These are phyloP conservation scores for Dromius quadrimaculatus DNA, from an alignment of 2,888 invertebrate species.

Conservation along the genomic window DNA sequence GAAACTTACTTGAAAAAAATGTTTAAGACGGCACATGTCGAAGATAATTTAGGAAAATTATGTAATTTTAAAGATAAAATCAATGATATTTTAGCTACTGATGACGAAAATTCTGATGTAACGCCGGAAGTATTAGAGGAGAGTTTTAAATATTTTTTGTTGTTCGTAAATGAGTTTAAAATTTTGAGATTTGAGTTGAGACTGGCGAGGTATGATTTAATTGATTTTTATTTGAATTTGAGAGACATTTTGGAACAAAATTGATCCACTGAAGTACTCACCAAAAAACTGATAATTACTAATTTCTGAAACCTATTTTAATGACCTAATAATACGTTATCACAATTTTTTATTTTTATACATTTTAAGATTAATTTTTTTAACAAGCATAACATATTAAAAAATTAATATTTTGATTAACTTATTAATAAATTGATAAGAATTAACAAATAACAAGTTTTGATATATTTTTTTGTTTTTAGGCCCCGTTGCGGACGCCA, in stretches of 20 bases:
- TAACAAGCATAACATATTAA: constrained; percentile 23
- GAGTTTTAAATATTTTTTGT: constrained; percentile 21
- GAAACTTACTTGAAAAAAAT: not conserved
- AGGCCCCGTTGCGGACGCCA: constrained; percentile 31
- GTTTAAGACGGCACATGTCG: not conserved
- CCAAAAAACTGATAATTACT: no score
- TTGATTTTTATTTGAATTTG: constrained; percentile 10
- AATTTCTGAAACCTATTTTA: not conserved
- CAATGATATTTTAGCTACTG: not conserved
- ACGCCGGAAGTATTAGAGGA: not conserved
- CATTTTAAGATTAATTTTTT: not conserved
- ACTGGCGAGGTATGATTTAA: not conserved
- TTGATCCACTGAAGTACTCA: no score
- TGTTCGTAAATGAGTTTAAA: constrained; percentile 34
- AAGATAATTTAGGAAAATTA: not conserved
- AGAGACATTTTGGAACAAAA: not conserved
- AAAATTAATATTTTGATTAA: not conserved
- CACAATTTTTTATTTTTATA: not conserved
- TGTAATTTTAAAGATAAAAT: constrained; percentile 12
- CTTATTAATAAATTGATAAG: not conserved
- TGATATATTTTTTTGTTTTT: constrained; percentile 20
- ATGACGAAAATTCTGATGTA: not conserved
- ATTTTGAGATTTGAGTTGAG: constrained; percentile 12
- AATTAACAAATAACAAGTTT: constrained; percentile 24
- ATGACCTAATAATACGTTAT: not conserved